Base-by-base conservation (phyloP, 2,797 vertebrate species). In the Gadopsis marmoratus region DNA sequence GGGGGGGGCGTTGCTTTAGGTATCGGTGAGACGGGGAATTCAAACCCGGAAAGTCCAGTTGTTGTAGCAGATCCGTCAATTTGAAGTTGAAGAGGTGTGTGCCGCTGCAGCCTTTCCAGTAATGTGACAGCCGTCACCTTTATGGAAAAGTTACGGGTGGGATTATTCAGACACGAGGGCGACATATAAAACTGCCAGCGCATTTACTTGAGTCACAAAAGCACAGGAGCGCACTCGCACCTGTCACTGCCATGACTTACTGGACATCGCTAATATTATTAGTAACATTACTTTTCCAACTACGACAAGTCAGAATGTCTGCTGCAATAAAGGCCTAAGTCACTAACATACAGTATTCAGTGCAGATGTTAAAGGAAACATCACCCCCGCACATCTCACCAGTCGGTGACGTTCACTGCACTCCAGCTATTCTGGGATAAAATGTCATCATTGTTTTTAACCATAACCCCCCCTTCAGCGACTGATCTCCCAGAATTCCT, bases 401-500 rank as follows among this genome's bases (percentile, higher is more conserved):
- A 61, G 33, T 14, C 45, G 29, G 16, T 50, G 3, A 71, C 31
- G 19, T 35, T 41, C 58, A 39, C 58, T 61, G 58, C 43, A 61
- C 35, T 50, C 16, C 54, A 56, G 23, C 21, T 45, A 56, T 33
- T 55, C 17, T 55, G 4, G 8, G 31, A 35, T 59, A 0, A 45
- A 56, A 39, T 47, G 37, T 21, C 51, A 41, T 41, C 13, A 9
- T 48, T 17, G 14, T 48, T 48, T 71, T 48, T 26, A 23, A 21
- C 43, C 43, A 5, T 6, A 35, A 35, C 59, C 19, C 23, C 14
- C 17, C 13, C 37, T 23, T 73, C 37, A 41, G 37, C 31, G 29
- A 23, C 12, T 54, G 11, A 39, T 72, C 53, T 61, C 68, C 31
- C 41, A 60, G 31, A 61, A 39, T 71, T 61, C 45, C 47, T 55